Percentiles rank a stretch among this genome's conserved stretches.
Evolutionary conservation across 2,888 invertebrate species (phyloP).

Genomic region (Coelinius sp.): DNA sequence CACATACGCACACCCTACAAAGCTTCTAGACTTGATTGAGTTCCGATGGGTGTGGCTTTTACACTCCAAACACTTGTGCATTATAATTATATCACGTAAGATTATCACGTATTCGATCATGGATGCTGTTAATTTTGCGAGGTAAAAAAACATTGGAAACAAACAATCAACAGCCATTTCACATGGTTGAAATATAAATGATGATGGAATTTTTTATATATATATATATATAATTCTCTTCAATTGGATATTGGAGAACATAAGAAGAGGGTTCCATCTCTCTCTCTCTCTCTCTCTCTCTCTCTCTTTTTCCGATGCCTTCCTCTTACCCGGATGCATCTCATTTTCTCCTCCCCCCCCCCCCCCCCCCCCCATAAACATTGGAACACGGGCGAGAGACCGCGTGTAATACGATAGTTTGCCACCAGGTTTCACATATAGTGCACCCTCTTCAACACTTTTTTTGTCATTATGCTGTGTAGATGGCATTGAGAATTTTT

Average conservation of each 20-base stretch:
- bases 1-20: slow-evolving; percentile 33
- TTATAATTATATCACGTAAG: slow-evolving; percentile 59
- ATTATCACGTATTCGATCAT: background rate
- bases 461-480: slow-evolving; percentile 1
- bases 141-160: background rate
- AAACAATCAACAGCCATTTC: no score
- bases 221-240: no score
- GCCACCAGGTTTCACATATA: slow-evolving; percentile 24
- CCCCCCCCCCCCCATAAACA: no score
- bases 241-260: slow-evolving; percentile 58
- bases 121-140: background rate
- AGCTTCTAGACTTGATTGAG: slow-evolving; percentile 63
- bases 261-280: slow-evolving; percentile 32
- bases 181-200: no score
- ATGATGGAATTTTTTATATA: background rate
- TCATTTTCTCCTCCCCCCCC: slow-evolving; percentile 43
- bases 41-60: slow-evolving; percentile 64
- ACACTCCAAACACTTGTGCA: slow-evolving; percentile 64
- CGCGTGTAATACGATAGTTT: slow-evolving; percentile 29
- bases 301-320: slow-evolving; percentile 37
- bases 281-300: slow-evolving; percentile 31
- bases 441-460: background rate
- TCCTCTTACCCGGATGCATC: slow-evolving; percentile 30
- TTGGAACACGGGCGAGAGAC: slow-evolving; percentile 9
- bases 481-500: slow-evolving; percentile 23